Conservation (phyloP, 2,797 vertebrate genomes). For the Sebastes iracundus region DNA sequence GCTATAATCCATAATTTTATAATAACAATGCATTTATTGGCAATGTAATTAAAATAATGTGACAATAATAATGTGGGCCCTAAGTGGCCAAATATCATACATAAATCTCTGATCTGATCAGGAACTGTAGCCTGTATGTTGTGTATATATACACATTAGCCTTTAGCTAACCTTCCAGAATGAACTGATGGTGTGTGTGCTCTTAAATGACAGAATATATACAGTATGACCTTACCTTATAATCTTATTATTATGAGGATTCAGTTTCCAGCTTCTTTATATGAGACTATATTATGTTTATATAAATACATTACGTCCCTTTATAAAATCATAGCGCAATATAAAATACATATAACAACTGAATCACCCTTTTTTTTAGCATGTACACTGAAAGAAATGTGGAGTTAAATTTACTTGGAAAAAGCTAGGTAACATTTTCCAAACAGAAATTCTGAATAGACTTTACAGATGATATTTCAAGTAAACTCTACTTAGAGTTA, state of each 20-base stretch:
- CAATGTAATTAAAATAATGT: neutral
- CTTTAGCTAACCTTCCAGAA: neutral
- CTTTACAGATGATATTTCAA: too few species aligned
- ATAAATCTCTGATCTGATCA: conserved; percentile 13
- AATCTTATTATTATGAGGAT: neutral
- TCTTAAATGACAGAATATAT: neutral
- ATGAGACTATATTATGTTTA: neutral
- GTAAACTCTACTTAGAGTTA: too few species aligned
- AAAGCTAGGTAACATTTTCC: too few species aligned
- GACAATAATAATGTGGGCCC: neutral
- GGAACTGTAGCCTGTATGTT: neutral
- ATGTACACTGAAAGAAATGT: neutral
- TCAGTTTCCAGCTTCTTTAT: neutral
- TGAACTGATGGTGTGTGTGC: neutral
- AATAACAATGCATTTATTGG: neutral
- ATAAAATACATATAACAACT: neutral
- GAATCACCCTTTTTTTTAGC: neutral
- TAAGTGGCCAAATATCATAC: neutral
- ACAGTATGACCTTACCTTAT: neutral
- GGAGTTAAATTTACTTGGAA: too few species aligned
- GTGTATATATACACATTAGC: neutral
- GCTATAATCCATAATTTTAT: neutral
- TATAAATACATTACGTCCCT: neutral
- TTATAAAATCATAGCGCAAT: neutral
- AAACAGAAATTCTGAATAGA: too few species aligned